phyloP scores from a whole-genome alignment of 1,140 invertebrate genomes.

The Heliconius eleuchia region DNA sequence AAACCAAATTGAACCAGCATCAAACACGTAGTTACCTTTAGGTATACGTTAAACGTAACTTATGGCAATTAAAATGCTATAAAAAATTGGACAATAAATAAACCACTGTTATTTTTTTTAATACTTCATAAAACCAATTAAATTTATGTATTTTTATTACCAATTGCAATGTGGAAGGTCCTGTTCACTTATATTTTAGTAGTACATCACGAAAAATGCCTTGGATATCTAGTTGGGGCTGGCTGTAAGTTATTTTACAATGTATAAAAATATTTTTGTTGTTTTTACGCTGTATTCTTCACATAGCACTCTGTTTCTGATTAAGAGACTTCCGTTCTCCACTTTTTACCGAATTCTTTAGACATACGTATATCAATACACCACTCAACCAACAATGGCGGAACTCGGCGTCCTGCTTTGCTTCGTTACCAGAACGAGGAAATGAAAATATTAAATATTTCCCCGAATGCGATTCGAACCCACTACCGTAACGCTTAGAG shows the following conservation, averaged over 20 bases:
- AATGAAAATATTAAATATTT: no score
- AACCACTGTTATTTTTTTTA: background rate
- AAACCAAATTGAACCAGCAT: background rate
- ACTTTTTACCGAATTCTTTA: no score
- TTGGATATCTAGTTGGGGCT: slow-evolving; percentile 63
- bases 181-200: slow-evolving; percentile 23
- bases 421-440: no score
- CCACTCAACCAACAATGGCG: no score
- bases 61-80: background rate
- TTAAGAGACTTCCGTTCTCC: no score
- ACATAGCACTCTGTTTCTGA: background rate
- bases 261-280: no score
- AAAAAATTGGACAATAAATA: background rate
- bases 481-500: no score
- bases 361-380: no score
- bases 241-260: slow-evolving; percentile 54
- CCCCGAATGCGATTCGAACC: no score
- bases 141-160: slow-evolving; percentile 8
- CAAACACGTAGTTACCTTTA: background rate
- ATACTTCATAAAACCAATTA: background rate
- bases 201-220: slow-evolving; percentile 2
- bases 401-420: no score
- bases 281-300: no score
- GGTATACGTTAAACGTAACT: no score
- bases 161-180: slow-evolving; percentile 8